These are phyloP conservation scores for Aricia agestis DNA, from an alignment of 1,140 invertebrate genomes.

Conservation along the genomic window DNA sequence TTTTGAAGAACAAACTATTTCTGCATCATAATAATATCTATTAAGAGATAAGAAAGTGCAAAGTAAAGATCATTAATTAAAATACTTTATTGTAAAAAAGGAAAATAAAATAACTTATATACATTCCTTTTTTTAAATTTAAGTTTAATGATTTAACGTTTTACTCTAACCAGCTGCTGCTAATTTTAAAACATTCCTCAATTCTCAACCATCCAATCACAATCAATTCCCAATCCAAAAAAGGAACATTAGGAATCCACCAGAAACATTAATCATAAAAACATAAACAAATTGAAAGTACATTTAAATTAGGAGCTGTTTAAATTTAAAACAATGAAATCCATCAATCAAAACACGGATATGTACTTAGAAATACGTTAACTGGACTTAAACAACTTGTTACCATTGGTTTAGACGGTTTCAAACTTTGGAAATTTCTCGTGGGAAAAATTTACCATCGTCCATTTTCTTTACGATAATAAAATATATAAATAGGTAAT, in stretches of 20 bases:
- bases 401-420: neutral
- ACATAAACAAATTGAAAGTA: conserved; percentile 58
- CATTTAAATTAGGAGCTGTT: conserved; percentile 34
- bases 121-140: too few species aligned
- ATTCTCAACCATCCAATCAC: neutral
- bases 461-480: too few species aligned
- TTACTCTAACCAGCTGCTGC: neutral
- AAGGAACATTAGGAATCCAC: conserved; percentile 16
- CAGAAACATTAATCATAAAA: conserved; percentile 62
- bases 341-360: conserved; percentile 68
- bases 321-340: conserved; percentile 51
- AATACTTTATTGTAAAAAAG: too few species aligned
- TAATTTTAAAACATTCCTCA: neutral
- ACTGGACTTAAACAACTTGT: conserved; percentile 21
- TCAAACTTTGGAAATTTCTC: neutral
- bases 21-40: too few species aligned
- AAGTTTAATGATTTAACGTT: too few species aligned
- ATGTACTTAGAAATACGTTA: conserved; percentile 70
- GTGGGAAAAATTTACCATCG: neutral
- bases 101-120: too few species aligned
- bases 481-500: too few species aligned
- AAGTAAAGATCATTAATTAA: too few species aligned
- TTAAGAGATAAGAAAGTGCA: too few species aligned
- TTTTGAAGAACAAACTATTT: too few species aligned
- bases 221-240: neutral